Conservation (phyloP, 1,140 invertebrate genomes). For the Zaprionus camerounensis region DNA sequence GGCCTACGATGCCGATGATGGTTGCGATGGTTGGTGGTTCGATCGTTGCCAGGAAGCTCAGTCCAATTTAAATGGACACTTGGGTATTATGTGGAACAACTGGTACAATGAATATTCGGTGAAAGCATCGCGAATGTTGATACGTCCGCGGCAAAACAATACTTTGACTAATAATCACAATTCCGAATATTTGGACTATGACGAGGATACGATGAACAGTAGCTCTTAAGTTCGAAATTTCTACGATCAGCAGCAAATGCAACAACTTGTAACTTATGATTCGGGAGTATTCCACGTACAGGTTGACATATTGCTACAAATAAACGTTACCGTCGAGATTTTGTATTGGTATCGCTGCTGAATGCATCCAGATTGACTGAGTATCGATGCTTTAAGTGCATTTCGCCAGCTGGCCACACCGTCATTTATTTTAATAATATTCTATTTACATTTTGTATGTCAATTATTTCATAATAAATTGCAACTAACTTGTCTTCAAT, state of each 20-base stretch:
- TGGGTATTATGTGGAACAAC: constrained; percentile 87
- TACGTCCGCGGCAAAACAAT: constrained; percentile 60
- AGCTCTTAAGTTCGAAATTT: constrained; percentile 17
- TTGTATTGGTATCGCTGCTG: constrained; percentile 35
- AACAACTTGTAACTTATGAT: constrained; percentile 3
- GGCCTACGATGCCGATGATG: constrained; percentile 84
- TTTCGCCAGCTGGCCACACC: constrained; percentile 6
- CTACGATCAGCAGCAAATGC: constrained; percentile 3
- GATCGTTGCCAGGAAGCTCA: constrained; percentile 38
- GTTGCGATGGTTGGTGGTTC: constrained; percentile 82
- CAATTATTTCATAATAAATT: not conserved
- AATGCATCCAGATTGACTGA: constrained; percentile 20
- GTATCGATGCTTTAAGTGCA: constrained; percentile 27
- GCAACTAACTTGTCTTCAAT: not conserved
- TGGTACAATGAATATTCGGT: constrained; percentile 85
- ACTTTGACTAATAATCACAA: not conserved
- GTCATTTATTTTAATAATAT: not conserved
- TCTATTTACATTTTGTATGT: not conserved
- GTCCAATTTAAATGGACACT: constrained; percentile 84
- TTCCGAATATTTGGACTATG: constrained; percentile 16
- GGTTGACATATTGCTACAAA: constrained; percentile 38
- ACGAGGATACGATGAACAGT: constrained; percentile 8
- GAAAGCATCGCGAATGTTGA: constrained; percentile 64
- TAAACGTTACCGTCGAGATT: constrained; percentile 49
- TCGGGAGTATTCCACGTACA: constrained; percentile 22